Evolutionary conservation across 2,113 vertebrate species (phyloP).

Genomic region (Ceyx cyanopectus): DNA sequence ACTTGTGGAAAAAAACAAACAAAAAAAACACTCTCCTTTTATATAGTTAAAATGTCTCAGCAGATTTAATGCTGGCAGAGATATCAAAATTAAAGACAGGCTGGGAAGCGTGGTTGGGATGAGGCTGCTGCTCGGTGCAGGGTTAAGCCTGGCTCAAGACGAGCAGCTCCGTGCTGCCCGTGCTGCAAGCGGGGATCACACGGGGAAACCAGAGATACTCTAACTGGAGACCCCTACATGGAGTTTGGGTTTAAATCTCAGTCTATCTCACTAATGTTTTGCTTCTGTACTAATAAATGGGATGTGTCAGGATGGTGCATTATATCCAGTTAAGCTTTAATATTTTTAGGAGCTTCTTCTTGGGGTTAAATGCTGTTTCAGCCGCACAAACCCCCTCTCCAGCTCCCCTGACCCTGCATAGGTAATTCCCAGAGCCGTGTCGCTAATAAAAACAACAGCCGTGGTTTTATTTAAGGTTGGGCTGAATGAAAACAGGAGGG

Average conservation of each 20-base stretch:
- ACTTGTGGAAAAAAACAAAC: neutral
- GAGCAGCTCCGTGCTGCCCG: rapidly evolving
- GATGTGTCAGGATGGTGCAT: neutral
- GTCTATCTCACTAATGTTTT: neutral
- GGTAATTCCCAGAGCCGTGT: neutral
- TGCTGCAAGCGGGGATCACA: rapidly evolving
- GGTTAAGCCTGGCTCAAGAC: neutral
- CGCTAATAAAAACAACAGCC: rapidly evolving
- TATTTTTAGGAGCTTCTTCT: neutral
- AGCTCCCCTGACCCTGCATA: rapidly evolving
- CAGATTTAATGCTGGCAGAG: neutral
- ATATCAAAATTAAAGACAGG: neutral
- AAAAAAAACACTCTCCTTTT: neutral
- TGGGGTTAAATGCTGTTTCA: neutral
- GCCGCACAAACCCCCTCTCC: neutral
- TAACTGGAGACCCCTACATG: neutral
- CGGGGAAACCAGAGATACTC: neutral
- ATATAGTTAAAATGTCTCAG: neutral
- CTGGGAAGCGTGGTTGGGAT: neutral
- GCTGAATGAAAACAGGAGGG: constrained; percentile 21
- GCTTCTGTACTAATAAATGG: neutral
- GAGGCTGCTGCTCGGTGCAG: neutral
- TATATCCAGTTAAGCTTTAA: neutral
- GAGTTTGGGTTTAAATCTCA: neutral
- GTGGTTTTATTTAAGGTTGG: constrained; percentile 43